phyloP scores from a whole-genome alignment of 2,888 invertebrate genomes.

The Ecdyonurus torrentis region DNA sequence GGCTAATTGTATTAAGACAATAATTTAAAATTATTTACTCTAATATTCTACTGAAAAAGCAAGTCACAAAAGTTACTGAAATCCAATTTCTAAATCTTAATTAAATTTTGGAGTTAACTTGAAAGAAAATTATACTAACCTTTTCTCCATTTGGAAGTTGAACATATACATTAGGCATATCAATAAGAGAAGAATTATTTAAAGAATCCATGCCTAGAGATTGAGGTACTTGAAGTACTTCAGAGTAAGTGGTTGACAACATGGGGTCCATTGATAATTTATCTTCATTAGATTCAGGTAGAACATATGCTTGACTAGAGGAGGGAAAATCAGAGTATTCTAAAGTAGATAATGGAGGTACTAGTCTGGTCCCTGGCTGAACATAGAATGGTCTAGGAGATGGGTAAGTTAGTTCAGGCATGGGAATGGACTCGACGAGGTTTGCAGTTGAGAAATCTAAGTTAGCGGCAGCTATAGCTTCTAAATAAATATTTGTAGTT shows the following conservation, averaged over 20 bases:
- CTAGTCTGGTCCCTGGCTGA: neutral
- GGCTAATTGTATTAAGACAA: neutral
- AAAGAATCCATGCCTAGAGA: neutral
- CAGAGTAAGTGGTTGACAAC: neutral
- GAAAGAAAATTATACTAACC: neutral
- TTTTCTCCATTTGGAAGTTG: neutral
- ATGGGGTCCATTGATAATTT: neutral
- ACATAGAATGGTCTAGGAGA: neutral
- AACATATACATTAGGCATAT: neutral
- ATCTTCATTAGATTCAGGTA: neutral
- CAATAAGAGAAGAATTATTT: neutral
- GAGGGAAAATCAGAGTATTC: neutral
- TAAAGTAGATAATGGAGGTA: neutral
- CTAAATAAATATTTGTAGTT: neutral
- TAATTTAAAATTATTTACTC: neutral
- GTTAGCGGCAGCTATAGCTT: neutral
- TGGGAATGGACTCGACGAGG: neutral
- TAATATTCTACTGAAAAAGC: neutral
- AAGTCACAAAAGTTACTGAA: neutral
- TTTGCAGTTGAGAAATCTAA: neutral
- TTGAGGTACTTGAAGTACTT: neutral
- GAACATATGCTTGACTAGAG: neutral
- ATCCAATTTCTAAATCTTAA: neutral
- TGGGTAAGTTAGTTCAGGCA: neutral
- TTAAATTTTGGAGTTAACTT: no score